Conservation (phyloP, 1,140 invertebrate genomes). For the Akabosia matsudoensis region DNA sequence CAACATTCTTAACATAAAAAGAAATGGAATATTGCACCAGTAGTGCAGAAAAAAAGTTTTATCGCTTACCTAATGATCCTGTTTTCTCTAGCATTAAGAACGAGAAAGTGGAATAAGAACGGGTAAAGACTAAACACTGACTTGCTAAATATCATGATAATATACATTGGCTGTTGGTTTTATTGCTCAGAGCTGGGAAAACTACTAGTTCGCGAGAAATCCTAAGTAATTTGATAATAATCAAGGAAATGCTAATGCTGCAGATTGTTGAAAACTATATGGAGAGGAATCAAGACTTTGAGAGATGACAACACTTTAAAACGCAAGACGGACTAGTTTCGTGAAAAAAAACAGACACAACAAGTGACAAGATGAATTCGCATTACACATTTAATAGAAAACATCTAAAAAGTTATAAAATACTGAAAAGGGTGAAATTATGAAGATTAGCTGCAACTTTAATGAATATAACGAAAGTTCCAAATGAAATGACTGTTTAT, state of each 20-base stretch:
- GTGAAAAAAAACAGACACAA: too few species aligned
- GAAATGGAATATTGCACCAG: too few species aligned
- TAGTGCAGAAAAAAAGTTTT: conserved; percentile 1
- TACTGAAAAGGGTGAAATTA: neutral
- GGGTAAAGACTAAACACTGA: too few species aligned
- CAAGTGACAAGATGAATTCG: neutral
- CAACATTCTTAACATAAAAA: too few species aligned
- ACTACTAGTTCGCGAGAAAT: neutral
- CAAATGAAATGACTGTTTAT: too few species aligned
- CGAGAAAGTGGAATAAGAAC: too few species aligned
- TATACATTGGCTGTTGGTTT: too few species aligned
- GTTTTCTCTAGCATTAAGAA: too few species aligned
- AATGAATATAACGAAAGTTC: too few species aligned
- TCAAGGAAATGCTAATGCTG: neutral
- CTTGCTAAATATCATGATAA: too few species aligned
- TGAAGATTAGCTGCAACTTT: too few species aligned
- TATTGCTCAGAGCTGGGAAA: neutral
- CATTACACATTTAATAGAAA: neutral
- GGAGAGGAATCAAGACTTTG: neutral
- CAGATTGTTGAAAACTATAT: neutral
- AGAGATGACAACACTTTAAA: neutral
- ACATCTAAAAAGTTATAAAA: neutral
- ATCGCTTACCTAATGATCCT: too few species aligned
- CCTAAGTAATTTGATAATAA: neutral
- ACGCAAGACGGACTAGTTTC: neutral